Percentiles rank a stretch among this genome's conserved stretches.
phyloP scores from a whole-genome alignment of 2,797 vertebrate genomes.

The Acestrorhynchus altus region DNA sequence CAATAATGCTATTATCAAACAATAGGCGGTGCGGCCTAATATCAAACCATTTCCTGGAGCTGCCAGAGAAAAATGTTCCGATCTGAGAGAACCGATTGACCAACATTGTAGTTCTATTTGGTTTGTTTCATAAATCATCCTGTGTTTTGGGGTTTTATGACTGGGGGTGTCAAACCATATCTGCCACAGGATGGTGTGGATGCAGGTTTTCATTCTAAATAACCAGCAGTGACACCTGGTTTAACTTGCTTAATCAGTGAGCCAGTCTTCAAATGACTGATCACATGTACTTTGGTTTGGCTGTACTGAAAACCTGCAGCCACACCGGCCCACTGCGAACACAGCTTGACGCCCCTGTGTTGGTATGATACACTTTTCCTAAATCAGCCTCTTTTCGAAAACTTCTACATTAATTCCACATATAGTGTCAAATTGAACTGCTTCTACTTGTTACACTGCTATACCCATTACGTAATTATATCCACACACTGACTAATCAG shows the following conservation, averaged over 20 bases:
- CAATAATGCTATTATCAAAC: neutral
- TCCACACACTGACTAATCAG: slow-evolving; percentile 32
- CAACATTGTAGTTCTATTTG: neutral
- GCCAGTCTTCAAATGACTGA: no score
- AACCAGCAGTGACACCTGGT: no score
- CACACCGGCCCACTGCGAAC: no score
- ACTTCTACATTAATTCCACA: neutral
- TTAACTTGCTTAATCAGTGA: no score
- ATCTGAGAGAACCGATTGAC: no score
- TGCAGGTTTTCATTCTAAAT: no score
- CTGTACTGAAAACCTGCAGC: no score
- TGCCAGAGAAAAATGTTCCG: no score
- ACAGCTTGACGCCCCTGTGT: no score
- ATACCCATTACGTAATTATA: slow-evolving; percentile 3
- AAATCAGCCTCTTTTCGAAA: neutral
- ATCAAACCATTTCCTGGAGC: neutral
- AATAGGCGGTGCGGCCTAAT: neutral
- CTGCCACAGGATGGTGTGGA: no score
- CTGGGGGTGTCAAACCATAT: no score
- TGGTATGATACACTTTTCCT: neutral
- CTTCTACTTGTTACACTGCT: neutral
- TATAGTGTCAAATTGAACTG: neutral
- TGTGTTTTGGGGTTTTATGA: neutral
- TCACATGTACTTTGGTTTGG: no score
- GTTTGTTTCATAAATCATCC: neutral